These are phyloP conservation scores for Geotrupes spiniger DNA, from an alignment of 2,888 invertebrate genomes.

Conservation along the genomic window DNA sequence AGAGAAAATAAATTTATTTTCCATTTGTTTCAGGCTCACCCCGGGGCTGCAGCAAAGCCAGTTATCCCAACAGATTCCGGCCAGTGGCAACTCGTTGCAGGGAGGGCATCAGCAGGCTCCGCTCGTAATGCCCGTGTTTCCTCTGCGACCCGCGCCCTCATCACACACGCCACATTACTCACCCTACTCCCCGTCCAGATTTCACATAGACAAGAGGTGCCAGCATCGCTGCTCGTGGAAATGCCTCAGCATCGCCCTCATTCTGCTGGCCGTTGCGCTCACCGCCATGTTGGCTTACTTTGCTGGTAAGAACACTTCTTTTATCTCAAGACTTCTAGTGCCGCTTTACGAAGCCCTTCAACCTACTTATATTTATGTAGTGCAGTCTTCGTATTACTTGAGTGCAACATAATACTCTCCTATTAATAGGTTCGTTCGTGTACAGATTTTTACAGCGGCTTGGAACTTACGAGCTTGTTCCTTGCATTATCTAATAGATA, in stretches of 20 bases:
- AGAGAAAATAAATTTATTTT: constrained; percentile 8
- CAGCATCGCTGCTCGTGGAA: constrained; percentile 96
- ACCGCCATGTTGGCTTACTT: constrained; percentile 94
- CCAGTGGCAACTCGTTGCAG: constrained; percentile 62
- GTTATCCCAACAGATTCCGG: constrained; percentile 57
- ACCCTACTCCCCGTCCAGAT: constrained; percentile 88
- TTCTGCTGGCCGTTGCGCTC: constrained; percentile 84
- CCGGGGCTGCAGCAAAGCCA: constrained; percentile 54
- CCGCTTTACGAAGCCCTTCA: not conserved
- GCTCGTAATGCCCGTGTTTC: constrained; percentile 86
- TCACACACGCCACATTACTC: constrained; percentile 76
- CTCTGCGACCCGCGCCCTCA: constrained; percentile 63
- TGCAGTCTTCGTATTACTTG: not conserved
- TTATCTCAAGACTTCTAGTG: constrained; percentile 1
- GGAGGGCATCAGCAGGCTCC: constrained; percentile 64
- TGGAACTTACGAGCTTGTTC: too few relatives aligned
- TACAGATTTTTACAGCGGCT: too few relatives aligned
- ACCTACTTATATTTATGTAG: not conserved
- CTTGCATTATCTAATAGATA: too few relatives aligned
- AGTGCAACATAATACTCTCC: too few relatives aligned
- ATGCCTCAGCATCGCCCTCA: constrained; percentile 90
- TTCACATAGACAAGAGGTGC: constrained; percentile 92
- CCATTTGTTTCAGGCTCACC: constrained; percentile 51
- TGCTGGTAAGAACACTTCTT: constrained; percentile 66
- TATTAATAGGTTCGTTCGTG: too few relatives aligned